Percentiles rank a stretch among this genome's conserved stretches.
Evolutionary conservation across 2,888 invertebrate genomes (phyloP).

Genomic region (Sminthurides aquaticus): DNA sequence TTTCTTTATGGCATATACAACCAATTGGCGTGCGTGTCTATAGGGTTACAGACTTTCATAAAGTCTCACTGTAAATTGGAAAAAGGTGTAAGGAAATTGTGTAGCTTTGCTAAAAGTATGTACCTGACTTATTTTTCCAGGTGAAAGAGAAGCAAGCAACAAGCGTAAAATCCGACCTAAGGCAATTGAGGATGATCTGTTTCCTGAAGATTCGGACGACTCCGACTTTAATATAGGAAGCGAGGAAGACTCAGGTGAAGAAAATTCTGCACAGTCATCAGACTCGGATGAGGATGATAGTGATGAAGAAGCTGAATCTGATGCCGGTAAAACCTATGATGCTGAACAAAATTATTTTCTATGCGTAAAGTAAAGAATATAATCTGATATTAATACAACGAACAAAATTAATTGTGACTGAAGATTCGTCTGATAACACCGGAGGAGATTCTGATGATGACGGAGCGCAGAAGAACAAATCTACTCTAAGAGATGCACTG

Average conservation of each 20-base stretch:
- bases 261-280: constrained; percentile 13
- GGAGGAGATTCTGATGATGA: constrained; percentile 30
- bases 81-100: too few species aligned
- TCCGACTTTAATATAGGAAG: constrained; percentile 35
- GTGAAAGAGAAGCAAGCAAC: constrained; percentile 36
- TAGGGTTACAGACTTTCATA: too few species aligned
- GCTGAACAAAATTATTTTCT: too few species aligned
- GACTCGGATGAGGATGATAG: not conserved
- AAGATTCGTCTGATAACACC: too few species aligned
- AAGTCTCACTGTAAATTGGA: too few species aligned
- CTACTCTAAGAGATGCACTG: constrained; percentile 34
- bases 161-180: constrained; percentile 40
- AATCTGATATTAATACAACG: too few species aligned
- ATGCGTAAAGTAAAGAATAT: too few species aligned
- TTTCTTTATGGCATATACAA: too few species aligned
- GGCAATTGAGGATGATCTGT: constrained; percentile 35
- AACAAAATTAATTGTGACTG: too few species aligned
- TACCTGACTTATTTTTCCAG: constrained; percentile 26
- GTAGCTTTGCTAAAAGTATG: too few species aligned
- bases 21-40: too few species aligned
- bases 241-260: constrained; percentile 12
- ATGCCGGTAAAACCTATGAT: constrained; percentile 9
- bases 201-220: constrained; percentile 40
- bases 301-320: constrained; percentile 19
- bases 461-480: constrained; percentile 10